A percentile compares a stretch with the other conserved stretches of the same genome.
These are phyloP conservation scores for Thripadectes ignobilis DNA, from an alignment of 2,797 vertebrate genomes.

Conservation along the genomic window DNA sequence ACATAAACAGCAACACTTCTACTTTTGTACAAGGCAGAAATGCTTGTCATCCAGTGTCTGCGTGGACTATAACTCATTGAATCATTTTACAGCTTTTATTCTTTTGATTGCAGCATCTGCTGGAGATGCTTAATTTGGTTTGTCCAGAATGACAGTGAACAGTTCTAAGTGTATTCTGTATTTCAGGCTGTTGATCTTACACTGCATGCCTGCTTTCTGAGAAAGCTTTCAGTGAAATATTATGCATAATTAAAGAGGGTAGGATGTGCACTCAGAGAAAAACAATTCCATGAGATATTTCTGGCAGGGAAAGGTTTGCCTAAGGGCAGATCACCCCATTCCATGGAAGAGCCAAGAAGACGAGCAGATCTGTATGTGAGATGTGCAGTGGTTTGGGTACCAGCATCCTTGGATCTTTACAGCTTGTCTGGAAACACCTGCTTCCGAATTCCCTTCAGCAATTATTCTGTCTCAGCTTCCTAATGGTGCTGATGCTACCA, in stretches of 20 bases:
- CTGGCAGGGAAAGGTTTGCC: conserved; percentile 27
- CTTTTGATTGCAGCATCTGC: conserved; percentile 52
- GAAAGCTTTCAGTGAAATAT: conserved; percentile 61
- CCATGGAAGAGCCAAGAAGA: not conserved
- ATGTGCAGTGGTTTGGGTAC: not conserved
- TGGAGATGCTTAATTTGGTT: conserved; percentile 57
- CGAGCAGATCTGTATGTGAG: not conserved
- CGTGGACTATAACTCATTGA: not conserved
- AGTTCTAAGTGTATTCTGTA: conserved; percentile 3
- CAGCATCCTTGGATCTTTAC: not conserved
- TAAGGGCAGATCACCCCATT: not conserved
- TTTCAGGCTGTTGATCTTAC: conserved; percentile 32
- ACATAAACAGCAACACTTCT: not conserved
- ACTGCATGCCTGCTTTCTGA: conserved; percentile 29
- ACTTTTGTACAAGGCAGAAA: not conserved
- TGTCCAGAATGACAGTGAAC: conserved; percentile 54
- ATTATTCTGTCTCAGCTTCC: not conserved
- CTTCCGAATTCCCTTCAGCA: not conserved
- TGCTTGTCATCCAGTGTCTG: not conserved
- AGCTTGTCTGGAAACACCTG: not conserved
- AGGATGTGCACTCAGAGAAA: conserved; percentile 36
- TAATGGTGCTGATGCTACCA: not conserved
- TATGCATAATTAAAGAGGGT: conserved; percentile 68
- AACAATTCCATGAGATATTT: conserved; percentile 60
- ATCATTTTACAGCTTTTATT: conserved; percentile 50